Percentiles rank a stretch among this genome's conserved stretches.
Conservation (phyloP, 2,888 invertebrate genomes). For the Dendrolimus houi region DNA sequence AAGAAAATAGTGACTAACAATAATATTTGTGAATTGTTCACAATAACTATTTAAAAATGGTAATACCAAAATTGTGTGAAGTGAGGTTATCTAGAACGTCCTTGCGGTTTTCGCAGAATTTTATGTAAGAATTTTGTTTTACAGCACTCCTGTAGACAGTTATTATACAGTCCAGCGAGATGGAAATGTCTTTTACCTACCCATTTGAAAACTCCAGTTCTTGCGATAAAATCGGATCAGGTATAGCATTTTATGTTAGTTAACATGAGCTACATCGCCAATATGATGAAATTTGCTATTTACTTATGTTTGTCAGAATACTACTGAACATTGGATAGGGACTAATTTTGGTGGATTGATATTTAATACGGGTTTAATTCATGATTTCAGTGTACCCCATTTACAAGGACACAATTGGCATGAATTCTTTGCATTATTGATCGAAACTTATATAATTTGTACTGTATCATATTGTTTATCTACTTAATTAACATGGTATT, state of each 20-base stretch:
- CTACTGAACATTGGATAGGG: no score
- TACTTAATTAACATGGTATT: not conserved
- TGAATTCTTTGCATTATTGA: not conserved
- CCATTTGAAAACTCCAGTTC: conserved; percentile 46
- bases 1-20: conserved; percentile 16
- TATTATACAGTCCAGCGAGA: conserved; percentile 57
- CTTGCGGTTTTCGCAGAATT: conserved; percentile 22
- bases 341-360: no score
- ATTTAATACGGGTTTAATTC: no score
- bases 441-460: not conserved
- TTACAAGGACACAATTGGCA: no score
- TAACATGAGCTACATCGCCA: not conserved
- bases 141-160: conserved; percentile 67
- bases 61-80: conserved; percentile 12
- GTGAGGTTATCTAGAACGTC: conserved; percentile 49
- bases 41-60: conserved; percentile 26
- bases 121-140: conserved; percentile 24
- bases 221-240: conserved; percentile 48
- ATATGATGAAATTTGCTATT: not conserved
- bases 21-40: conserved; percentile 16
- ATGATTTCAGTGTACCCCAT: no score
- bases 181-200: conserved; percentile 61
- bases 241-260: conserved; percentile 23
- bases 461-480: not conserved
- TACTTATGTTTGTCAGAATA: no score